These are phyloP conservation scores for Peromyscus leucopus DNA, from an alignment of 2,113 vertebrate genomes.

Conservation along the genomic window DNA sequence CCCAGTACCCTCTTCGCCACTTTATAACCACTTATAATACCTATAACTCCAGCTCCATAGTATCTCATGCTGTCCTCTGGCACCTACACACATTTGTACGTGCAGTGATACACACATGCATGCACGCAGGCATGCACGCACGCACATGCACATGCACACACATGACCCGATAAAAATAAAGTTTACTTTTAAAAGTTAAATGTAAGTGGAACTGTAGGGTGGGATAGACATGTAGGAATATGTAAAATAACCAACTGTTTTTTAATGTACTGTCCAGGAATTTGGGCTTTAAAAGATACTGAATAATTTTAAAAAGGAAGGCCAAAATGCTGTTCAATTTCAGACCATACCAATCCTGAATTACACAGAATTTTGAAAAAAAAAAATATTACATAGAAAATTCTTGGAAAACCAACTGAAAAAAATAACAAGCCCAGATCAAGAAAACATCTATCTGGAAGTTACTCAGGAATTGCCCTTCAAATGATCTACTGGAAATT, in stretches of 20 bases:
- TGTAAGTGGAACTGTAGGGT: accelerated
- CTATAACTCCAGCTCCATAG: neutral
- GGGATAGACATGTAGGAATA: accelerated
- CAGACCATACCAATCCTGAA: neutral
- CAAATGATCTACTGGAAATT: neutral
- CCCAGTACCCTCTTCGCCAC: neutral
- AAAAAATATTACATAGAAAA: neutral
- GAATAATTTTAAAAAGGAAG: constrained; percentile 19
- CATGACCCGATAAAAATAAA: neutral
- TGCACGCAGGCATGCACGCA: neutral
- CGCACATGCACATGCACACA: no score
- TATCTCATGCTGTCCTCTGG: neutral
- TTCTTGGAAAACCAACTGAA: neutral
- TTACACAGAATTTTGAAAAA: constrained; percentile 30
- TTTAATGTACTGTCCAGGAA: neutral
- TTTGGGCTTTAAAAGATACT: neutral
- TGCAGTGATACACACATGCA: neutral
- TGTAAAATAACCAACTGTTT: neutral
- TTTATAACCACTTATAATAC: neutral
- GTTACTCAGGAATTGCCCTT: neutral
- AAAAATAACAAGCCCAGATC: neutral
- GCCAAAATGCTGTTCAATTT: neutral
- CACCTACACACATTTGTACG: no score
- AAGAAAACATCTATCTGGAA: neutral
- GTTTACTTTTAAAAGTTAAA: no score